Percentiles rank a stretch among this genome's conserved stretches.
Conservation (phyloP, 2,113 vertebrate species). For the Phocoena sinus region DNA sequence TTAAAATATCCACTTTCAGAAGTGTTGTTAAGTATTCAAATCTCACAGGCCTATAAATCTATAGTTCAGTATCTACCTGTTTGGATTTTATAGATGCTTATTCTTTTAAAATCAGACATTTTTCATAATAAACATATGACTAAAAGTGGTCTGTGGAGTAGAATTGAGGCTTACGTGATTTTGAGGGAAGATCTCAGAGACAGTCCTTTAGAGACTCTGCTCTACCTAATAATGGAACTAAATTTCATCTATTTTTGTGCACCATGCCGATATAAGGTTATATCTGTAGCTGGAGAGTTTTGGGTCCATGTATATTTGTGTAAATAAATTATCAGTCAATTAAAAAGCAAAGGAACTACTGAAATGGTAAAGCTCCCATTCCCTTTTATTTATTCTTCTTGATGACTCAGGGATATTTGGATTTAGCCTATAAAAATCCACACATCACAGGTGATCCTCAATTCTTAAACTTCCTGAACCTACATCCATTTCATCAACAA, state of each 20-base stretch:
- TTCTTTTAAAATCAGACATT: neutral
- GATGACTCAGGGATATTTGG: neutral
- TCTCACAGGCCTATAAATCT: neutral
- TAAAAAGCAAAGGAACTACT: neutral
- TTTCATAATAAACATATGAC: neutral
- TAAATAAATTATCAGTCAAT: neutral
- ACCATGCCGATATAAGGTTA: neutral
- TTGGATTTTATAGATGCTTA: neutral
- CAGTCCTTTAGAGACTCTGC: neutral
- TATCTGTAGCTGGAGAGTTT: neutral
- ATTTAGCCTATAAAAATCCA: neutral
- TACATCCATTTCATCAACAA: neutral
- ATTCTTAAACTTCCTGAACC: neutral
- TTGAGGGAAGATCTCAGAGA: neutral
- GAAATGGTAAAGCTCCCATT: neutral
- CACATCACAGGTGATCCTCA: neutral
- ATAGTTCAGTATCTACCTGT: neutral
- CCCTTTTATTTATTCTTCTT: neutral
- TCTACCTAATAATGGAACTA: neutral
- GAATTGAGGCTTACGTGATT: neutral
- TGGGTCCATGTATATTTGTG: accelerated
- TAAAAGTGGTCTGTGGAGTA: neutral
- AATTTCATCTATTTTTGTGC: neutral
- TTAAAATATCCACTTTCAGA: neutral
- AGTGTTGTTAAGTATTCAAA: neutral